Base-by-base conservation (phyloP, 2,888 invertebrate genomes). In the Ornithoptera priamus region DNA sequence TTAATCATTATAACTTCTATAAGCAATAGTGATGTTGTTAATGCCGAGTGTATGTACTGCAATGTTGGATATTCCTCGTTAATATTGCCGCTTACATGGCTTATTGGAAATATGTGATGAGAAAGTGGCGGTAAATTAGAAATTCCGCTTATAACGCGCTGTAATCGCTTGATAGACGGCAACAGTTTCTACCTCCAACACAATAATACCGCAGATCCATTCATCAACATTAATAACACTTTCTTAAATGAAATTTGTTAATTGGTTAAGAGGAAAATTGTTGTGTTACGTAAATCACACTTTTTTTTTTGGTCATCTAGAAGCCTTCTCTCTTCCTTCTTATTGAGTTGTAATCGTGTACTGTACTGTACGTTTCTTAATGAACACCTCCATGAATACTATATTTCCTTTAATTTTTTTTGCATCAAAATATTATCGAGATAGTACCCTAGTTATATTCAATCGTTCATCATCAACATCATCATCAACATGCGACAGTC, bases 51-150 rank as follows among this genome's bases (percentile, higher is more conserved):
- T 39, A 39, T 10, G 6, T 39, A 39, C 1, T 10, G 10, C 10
- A 39, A 8, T 39, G 39, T 39, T 39, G 39, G 6, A 39, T 39
- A 10, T 73, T 60, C 17, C 24, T 63, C 39, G 22, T 39, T 39
- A 8, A 62, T 62, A 65, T 61, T 62, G 58, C 36, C 46, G 46
- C 46, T 36, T 39, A n/a, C 50, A 46, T 62, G n/a, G 22, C 10
- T 66, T 70, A 70, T 70, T 39, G 53, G 59, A 70, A 59, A 70
- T 67, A 70, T 63, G 42, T 56, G 59, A 56, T 65, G 73, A 74
- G 76, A 76, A 76, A 76, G 76, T 74, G 68, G 71, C 68, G 63
- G 73, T 73, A 76, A 72, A 75, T 71, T 76, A 75, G 74, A 77
- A 75, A 77, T 73, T 75, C 69, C 73, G 70, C 64, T 65, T 68